Conservation (phyloP, 2,113 vertebrate species). For the Dolichallabes microphthalmus region DNA sequence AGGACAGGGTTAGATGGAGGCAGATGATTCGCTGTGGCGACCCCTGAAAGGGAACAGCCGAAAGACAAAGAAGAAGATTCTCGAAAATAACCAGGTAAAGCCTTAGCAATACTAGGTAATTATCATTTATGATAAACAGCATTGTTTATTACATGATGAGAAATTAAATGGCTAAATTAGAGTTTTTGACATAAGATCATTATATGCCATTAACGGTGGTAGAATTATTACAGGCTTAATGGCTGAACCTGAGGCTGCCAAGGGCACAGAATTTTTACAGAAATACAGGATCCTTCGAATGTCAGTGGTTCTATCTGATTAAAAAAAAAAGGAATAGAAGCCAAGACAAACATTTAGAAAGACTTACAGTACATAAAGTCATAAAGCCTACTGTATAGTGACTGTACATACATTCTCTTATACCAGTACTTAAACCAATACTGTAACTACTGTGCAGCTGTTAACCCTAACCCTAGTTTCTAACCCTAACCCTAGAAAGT, state of each 20-base stretch:
- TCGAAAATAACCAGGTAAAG: not conserved
- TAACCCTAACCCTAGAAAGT: too few relatives aligned
- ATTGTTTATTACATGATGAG: not conserved
- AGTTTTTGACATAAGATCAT: not conserved
- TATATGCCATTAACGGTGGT: not conserved
- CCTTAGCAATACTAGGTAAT: not conserved
- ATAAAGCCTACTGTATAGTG: not conserved
- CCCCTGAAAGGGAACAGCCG: too few relatives aligned
- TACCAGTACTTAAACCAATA: not conserved
- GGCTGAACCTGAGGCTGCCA: not conserved
- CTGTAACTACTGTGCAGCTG: not conserved
- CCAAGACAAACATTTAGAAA: not conserved
- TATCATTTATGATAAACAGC: not conserved
- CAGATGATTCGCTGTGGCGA: too few relatives aligned
- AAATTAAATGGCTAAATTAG: not conserved
- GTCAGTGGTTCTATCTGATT: not conserved
- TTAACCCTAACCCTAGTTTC: too few relatives aligned
- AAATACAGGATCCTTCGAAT: not conserved
- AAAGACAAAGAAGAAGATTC: too few relatives aligned
- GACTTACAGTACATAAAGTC: not conserved
- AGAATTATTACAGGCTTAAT: constrained; percentile 8
- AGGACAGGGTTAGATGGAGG: too few relatives aligned
- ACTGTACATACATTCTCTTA: not conserved
- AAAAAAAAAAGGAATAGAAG: not conserved
- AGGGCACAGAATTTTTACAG: not conserved